Percentiles rank a stretch among this genome's conserved stretches.
These are phyloP conservation scores for Halesus radiatus DNA, from an alignment of 1,140 invertebrate genomes.

Conservation along the genomic window DNA sequence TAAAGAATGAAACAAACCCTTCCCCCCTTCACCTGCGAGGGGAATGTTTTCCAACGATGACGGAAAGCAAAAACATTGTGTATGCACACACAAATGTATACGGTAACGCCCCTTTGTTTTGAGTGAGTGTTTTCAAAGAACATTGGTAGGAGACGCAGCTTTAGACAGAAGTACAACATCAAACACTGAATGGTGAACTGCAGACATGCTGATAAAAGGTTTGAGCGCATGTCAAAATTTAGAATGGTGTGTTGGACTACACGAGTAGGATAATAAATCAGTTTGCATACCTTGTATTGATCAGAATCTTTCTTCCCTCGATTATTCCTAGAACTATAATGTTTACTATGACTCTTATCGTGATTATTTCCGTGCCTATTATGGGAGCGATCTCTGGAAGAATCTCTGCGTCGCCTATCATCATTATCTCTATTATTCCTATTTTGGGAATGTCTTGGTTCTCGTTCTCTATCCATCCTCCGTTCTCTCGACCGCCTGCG, in stretches of 20 bases:
- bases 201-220: no score
- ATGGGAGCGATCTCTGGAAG: slow-evolving; percentile 50
- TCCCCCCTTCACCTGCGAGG: no score
- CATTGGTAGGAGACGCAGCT: no score
- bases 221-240: no score
- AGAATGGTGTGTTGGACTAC: not conserved
- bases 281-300: slow-evolving; percentile 59
- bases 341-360: slow-evolving; percentile 61
- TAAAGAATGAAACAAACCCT: no score
- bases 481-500: slow-evolving; percentile 56
- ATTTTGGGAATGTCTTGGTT: slow-evolving; percentile 50
- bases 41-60: no score
- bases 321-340: slow-evolving; percentile 52
- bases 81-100: no score
- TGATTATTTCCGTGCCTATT: slow-evolving; percentile 57
- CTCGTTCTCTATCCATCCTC: slow-evolving; percentile 60
- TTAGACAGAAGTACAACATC: no score
- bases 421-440: slow-evolving; percentile 56
- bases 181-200: no score
- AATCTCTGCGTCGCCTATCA: slow-evolving; percentile 53
- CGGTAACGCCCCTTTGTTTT: no score
- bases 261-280: slow-evolving; percentile 1
- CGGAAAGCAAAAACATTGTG: no score
- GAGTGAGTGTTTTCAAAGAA: no score
- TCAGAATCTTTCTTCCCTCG: slow-evolving; percentile 60